Base-by-base conservation (phyloP, 2,797 vertebrate genomes). In the Sphenopsis melanotis region DNA sequence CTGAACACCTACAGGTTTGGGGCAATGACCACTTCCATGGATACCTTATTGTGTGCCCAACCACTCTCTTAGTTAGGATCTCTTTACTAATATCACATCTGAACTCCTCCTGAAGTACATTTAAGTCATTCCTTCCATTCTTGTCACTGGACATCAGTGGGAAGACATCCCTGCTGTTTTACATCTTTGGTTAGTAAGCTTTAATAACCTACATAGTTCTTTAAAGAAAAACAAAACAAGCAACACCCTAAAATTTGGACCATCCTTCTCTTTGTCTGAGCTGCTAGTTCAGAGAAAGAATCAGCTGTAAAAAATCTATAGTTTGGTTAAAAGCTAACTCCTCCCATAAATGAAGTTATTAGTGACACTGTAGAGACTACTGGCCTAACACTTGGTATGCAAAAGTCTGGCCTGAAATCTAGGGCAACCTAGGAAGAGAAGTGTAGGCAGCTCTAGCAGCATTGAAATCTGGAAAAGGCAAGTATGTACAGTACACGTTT, bases 271-370 rank as follows among this genome's bases (percentile, higher is more conserved):
- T 57, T 50, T 39, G 18, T 24, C 30, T 23, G 9, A 53, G 12
- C 6, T 55, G 4, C 29, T 1, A 60, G 22, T 8, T 53, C 22
- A 77, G 66, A 61, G 16, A 52, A 19, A 41, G 2, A 4, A 57
- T 4, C 8, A 61, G 9, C 13, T 47, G 39, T 2, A 32, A 64
- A 41, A 80, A 52, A 9, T 24, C 24, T 12, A 9, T 6, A 21
- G n/a, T 18, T 61, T 15, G 1, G 26, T 50, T 65, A 57, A 75
- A 49, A 32, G 19, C 41, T 44, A 23, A 9, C 32, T 26, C 10
- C 11, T 39, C 9, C 15, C 3, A 24, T 27, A 61, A 57, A 34
- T 1, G 0, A 61, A 69, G 20, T 68, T 50, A 20, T 0, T 0
- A 61, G 10, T 29, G 15, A 30, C 47, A 47, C 19, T 24, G 17